phyloP scores from a whole-genome alignment of 2,888 invertebrate species.

The Zygogramma bicolorata region DNA sequence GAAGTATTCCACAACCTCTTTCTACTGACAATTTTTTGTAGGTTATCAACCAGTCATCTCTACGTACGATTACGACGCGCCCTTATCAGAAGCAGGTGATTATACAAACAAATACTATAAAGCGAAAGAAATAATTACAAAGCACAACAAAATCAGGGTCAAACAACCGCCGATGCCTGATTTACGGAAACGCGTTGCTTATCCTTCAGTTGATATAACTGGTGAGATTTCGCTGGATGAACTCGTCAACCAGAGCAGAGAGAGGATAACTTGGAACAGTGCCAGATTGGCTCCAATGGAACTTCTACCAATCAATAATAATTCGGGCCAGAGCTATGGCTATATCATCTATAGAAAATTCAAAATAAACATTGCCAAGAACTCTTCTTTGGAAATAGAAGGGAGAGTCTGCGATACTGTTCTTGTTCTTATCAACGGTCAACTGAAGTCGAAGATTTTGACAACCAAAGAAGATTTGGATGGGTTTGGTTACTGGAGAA shows the following conservation, averaged over 20 bases:
- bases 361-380: slow-evolving; percentile 50
- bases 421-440: slow-evolving; percentile 67
- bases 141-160: slow-evolving; percentile 55
- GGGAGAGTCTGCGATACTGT: slow-evolving; percentile 68
- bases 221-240: slow-evolving; percentile 16
- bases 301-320: slow-evolving; percentile 59
- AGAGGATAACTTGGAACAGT: slow-evolving; percentile 2
- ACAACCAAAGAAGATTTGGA: slow-evolving; percentile 41
- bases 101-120: slow-evolving; percentile 80
- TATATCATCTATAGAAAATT: slow-evolving; percentile 68
- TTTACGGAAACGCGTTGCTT: slow-evolving; percentile 56
- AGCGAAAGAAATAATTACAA: slow-evolving; percentile 70
- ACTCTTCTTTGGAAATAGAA: slow-evolving; percentile 57
- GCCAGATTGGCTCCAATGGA: slow-evolving; percentile 54
- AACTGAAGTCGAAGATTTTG: slow-evolving; percentile 60
- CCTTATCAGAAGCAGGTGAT: slow-evolving; percentile 89
- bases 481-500: slow-evolving; percentile 45
- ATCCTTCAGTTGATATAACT: slow-evolving; percentile 51
- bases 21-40: slow-evolving; percentile 12
- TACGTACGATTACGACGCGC: slow-evolving; percentile 86
- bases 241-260: slow-evolving; percentile 10
- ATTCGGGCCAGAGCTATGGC: slow-evolving; percentile 70
- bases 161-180: slow-evolving; percentile 57
- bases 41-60: slow-evolving; percentile 60
- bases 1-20: too few species aligned